Base-by-base conservation (phyloP, 2,113 vertebrate species). In the Miniopterus natalensis region DNA sequence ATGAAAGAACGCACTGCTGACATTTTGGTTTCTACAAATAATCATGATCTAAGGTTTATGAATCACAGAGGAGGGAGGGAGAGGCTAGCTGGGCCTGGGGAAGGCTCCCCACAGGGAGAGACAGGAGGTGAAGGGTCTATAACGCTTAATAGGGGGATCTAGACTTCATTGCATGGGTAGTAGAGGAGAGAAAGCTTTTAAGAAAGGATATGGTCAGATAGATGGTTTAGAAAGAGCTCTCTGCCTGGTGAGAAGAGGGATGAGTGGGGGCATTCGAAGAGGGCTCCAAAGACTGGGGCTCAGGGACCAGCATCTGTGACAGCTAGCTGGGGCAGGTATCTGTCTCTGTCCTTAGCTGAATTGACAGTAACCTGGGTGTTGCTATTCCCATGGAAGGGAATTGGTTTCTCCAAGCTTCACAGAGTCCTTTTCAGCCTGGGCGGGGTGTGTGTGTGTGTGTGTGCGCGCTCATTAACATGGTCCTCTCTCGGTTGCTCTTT, bases 401-500 rank as follows among this genome's bases (percentile, higher is more conserved):
- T 68, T 1, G 20, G 20, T 5, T 84, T 86, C 55, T 90, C 78
- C 4, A 7, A 79, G n/a, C n/a, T 88, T 84, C 5, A 2, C 17
- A 77, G 73, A 20, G 81, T 61, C 53, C 63, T 96, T 81, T 94
- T 21, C 21, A 21, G 15, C 6, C 42, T 71, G 79, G 36, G 31
- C 3, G 18, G 29, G 17, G 49, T 23, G 17, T 78, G 1, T 93
- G 36, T 36, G 36, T 36, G 36, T 36, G 36, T 36, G 36, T 36
- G 36, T 36, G 36, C 36, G 2, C 36, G 36, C 36, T 36, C 7
- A 11, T 49, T 83, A 81, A 89, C 23, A n/a, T 29, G 12, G 6
- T 77, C 61, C 47, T 97, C 68, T 96, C 25, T 92, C 74, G 91
- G n/a, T 97, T 47, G 87, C 95, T 59, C 80, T 92, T 53, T 97